Conservation (phyloP, 2,888 invertebrate species). For the Eupsilia transversa region DNA sequence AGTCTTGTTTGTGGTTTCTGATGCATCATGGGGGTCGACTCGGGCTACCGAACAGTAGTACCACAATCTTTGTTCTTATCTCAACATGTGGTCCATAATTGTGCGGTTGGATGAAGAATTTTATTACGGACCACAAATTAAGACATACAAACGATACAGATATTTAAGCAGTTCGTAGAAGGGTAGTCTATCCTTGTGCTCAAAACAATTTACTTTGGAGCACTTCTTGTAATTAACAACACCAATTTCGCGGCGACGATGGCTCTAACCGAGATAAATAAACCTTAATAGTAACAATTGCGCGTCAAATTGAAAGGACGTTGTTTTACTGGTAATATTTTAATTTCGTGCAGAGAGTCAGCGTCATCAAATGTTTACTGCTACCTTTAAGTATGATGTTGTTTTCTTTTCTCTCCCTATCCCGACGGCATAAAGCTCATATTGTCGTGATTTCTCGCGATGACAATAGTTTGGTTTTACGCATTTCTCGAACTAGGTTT, state of each 20-base stretch:
- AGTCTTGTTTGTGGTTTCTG: conserved; percentile 86
- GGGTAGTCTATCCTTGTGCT: conserved; percentile 34
- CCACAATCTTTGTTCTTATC: conserved; percentile 80
- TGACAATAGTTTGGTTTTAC: conserved; percentile 29
- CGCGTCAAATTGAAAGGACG: conserved; percentile 37
- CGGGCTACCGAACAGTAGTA: conserved; percentile 85
- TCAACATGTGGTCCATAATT: conserved; percentile 84
- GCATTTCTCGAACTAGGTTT: conserved; percentile 61
- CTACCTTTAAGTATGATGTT: conserved; percentile 5
- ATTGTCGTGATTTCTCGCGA: conserved; percentile 11
- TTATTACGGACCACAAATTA: conserved; percentile 77
- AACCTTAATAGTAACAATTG: conserved; percentile 40
- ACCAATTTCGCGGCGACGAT: conserved; percentile 31
- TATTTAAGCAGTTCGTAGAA: conserved; percentile 59
- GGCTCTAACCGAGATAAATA: conserved; percentile 20
- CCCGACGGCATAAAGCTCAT: conserved; percentile 27
- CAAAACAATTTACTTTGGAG: conserved; percentile 45
- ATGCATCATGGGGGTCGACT: conserved; percentile 79
- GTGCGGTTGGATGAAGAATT: conserved; percentile 78
- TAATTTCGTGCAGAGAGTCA: conserved; percentile 28
- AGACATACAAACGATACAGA: conserved; percentile 54
- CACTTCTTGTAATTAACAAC: conserved; percentile 46
- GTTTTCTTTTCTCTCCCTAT: conserved; percentile 29
- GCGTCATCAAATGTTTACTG: conserved; percentile 45
- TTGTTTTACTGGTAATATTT: conserved; percentile 42